These are phyloP conservation scores for Salarias fasciatus DNA, from an alignment of 2,797 vertebrate genomes.

Conservation along the genomic window DNA sequence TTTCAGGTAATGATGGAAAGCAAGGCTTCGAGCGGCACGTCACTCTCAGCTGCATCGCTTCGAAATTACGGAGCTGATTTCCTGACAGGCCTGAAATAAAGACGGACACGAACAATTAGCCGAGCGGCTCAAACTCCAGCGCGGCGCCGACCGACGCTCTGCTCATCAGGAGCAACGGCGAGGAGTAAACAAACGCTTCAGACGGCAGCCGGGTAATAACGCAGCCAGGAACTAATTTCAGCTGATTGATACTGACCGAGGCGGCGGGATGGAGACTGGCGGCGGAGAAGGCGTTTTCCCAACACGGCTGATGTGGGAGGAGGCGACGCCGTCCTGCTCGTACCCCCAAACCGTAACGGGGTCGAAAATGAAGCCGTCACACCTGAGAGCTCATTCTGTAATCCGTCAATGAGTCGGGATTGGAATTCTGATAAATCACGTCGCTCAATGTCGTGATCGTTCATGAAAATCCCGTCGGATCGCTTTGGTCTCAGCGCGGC, in stretches of 20 bases:
- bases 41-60: no score
- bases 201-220: constrained; percentile 17
- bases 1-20: no score
- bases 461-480: constrained; percentile 12
- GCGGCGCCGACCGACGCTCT: background rate
- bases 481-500: constrained; percentile 1
- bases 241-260: constrained; percentile 45
- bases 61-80: no score
- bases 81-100: no score
- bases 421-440: constrained; percentile 7
- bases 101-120: no score
- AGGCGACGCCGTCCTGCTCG: background rate
- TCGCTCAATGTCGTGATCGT: constrained; percentile 1
- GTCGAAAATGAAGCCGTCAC: background rate
- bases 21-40: no score
- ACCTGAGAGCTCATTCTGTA: background rate
- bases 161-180: background rate
- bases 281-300: constrained; percentile 23
- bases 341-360: background rate
- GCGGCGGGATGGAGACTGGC: constrained; percentile 34
- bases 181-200: constrained; percentile 8
- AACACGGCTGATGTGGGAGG: constrained; percentile 4
- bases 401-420: background rate
- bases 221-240: constrained; percentile 36
- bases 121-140: background rate